phyloP scores from a whole-genome alignment of 92 coral and sea anemone species.

The Actinostola sp. region DNA sequence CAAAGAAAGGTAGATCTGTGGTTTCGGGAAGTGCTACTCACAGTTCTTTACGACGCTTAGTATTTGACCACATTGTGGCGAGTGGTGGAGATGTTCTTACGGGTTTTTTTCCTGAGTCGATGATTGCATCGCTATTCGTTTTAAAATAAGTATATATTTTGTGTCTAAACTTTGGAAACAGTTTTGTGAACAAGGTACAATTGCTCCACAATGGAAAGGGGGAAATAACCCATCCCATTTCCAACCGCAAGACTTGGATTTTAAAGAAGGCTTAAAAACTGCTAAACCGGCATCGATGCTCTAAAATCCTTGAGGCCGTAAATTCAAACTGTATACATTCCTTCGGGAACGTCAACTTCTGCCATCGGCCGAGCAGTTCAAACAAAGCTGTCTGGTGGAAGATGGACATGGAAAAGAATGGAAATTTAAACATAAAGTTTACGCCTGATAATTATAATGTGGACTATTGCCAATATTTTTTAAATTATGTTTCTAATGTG shows the following conservation, averaged over 20 bases:
- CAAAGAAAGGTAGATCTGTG: conserved; percentile 18
- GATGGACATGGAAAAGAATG: too few relatives aligned
- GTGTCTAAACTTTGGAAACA: conserved; percentile 23
- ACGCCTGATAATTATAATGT: too few relatives aligned
- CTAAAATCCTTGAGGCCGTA: neutral
- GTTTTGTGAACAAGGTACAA: conserved; percentile 11
- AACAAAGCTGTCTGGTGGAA: too few relatives aligned
- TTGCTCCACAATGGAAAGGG: conserved; percentile 27
- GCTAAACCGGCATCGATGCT: conserved; percentile 14
- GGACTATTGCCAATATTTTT: too few relatives aligned
- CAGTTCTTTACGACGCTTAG: neutral
- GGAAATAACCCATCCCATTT: conserved; percentile 39
- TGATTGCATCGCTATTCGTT: conserved; percentile 8
- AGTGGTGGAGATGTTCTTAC: conserved; percentile 24
- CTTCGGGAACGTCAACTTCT: too few relatives aligned
- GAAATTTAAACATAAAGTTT: too few relatives aligned
- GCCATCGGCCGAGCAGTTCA: too few relatives aligned
- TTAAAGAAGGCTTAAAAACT: conserved; percentile 22
- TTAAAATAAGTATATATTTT: conserved; percentile 7
- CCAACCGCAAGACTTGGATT: conserved; percentile 28
- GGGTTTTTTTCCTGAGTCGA: conserved; percentile 26
- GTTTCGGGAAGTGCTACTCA: conserved; percentile 13
- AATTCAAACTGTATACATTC: too few relatives aligned
- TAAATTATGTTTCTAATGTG: conserved; percentile 11
- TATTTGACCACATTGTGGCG: conserved; percentile 27